Conservation (phyloP, 2,888 invertebrate genomes). For the Metellina segmentata region DNA sequence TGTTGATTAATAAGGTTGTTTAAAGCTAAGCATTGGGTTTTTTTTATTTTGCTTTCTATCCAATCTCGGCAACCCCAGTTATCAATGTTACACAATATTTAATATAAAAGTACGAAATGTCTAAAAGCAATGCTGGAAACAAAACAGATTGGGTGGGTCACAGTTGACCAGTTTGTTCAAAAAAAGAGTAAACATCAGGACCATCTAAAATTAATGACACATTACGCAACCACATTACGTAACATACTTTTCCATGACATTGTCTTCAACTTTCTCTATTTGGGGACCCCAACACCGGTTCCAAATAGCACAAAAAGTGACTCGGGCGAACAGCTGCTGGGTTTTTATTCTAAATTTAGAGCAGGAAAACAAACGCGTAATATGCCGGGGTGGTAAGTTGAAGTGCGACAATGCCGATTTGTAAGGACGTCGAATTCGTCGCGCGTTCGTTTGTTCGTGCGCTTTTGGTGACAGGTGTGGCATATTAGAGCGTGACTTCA, state of each 20-base stretch:
- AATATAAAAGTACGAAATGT: too few relatives aligned
- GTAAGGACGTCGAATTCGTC: constrained; percentile 5
- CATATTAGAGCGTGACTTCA: constrained; percentile 9
- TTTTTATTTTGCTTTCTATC: too few relatives aligned
- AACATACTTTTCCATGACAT: neutral
- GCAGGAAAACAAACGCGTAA: constrained; percentile 1
- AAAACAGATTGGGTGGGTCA: too few relatives aligned
- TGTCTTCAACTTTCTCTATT: neutral
- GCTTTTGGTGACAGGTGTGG: constrained; percentile 45
- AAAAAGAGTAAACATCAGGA: neutral
- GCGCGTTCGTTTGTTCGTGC: constrained; percentile 33
- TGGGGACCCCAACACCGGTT: neutral
- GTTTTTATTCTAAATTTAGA: constrained; percentile 9
- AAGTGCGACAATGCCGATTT: constrained; percentile 27
- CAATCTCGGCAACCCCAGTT: too few relatives aligned
- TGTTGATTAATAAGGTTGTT: too few relatives aligned
- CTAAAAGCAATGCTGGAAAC: too few relatives aligned
- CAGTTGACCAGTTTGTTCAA: too few relatives aligned
- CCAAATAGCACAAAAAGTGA: neutral
- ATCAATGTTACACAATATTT: too few relatives aligned
- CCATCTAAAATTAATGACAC: neutral
- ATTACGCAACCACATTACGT: neutral
- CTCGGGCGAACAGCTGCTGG: neutral
- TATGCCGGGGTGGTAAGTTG: neutral
- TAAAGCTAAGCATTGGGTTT: too few relatives aligned